Evolutionary conservation across 1,140 invertebrate species (phyloP).

Genomic region (Sycophila sp.): DNA sequence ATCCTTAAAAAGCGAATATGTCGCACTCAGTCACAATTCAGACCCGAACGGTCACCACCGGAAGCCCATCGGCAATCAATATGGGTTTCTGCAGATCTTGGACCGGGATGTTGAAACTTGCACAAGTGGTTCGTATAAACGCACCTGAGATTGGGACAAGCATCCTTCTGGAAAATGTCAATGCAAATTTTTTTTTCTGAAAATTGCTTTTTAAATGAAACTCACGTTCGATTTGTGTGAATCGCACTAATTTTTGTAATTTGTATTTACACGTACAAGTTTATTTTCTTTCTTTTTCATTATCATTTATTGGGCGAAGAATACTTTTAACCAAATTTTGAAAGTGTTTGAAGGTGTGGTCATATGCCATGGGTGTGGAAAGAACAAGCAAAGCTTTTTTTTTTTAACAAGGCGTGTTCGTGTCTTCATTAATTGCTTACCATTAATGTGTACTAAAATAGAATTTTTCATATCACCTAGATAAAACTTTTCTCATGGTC

Average conservation of each 20-base stretch:
- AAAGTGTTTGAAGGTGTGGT: no score
- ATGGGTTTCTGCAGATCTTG: constrained; percentile 78
- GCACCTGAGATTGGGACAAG: neutral
- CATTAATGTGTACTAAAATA: no score
- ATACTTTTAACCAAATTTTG: no score
- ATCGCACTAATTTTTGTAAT: neutral
- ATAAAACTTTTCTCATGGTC: no score
- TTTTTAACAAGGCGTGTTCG: no score
- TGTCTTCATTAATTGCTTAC: no score
- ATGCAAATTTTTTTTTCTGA: neutral
- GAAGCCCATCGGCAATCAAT: constrained; percentile 79
- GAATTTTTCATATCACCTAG: no score
- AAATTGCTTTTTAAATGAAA: constrained; percentile 22
- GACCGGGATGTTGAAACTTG: constrained; percentile 78
- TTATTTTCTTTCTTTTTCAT: neutral
- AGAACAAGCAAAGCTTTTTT: no score
- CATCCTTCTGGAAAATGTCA: neutral
- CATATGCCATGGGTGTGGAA: no score
- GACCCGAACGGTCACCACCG: constrained; percentile 80
- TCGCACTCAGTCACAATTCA: constrained; percentile 86
- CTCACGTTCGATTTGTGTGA: no score
- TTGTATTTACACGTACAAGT: no score
- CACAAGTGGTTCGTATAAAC: constrained; percentile 74
- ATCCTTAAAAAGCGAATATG: constrained; percentile 65
- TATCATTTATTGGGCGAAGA: no score